Conservation (phyloP, 35 echinoderm and acorn worm genomes). For the Apostichopus japonicus region DNA sequence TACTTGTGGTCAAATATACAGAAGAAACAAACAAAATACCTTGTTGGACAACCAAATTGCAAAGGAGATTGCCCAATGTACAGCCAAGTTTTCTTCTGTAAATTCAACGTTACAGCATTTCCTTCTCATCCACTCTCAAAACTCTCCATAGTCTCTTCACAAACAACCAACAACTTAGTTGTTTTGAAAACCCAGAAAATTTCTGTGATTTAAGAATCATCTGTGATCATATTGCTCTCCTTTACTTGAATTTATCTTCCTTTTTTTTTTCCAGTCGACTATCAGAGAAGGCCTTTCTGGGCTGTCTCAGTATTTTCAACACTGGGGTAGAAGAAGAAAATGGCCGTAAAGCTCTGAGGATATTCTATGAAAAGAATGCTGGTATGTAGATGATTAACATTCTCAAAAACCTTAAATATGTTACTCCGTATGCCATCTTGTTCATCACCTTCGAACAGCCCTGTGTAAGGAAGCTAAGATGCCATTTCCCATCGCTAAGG, state of each 20-base stretch:
- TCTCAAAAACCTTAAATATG: neutral
- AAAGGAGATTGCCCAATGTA: too few species aligned
- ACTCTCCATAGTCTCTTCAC: too few species aligned
- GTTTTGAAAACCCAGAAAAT: too few species aligned
- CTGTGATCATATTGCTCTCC: neutral
- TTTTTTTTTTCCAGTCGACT: conserved; percentile 60
- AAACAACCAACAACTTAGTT: too few species aligned
- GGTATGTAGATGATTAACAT: conserved; percentile 43
- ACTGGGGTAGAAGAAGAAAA: conserved; percentile 72
- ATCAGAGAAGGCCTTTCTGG: conserved; percentile 78
- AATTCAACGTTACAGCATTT: too few species aligned
- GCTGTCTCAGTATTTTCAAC: conserved; percentile 72
- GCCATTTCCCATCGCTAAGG: too few species aligned
- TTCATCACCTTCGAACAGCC: neutral
- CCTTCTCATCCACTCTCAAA: too few species aligned
- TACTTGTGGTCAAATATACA: too few species aligned
- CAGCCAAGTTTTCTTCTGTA: too few species aligned
- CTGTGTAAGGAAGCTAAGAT: neutral
- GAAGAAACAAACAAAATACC: too few species aligned
- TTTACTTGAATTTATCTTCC: neutral
- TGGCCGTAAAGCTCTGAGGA: conserved; percentile 81
- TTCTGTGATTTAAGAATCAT: too few species aligned
- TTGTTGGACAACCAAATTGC: too few species aligned
- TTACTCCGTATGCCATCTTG: neutral
- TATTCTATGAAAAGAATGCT: conserved; percentile 81